Evolutionary conservation across 1,140 invertebrate species (phyloP).

Genomic region (Brachionus rotundiformis): DNA sequence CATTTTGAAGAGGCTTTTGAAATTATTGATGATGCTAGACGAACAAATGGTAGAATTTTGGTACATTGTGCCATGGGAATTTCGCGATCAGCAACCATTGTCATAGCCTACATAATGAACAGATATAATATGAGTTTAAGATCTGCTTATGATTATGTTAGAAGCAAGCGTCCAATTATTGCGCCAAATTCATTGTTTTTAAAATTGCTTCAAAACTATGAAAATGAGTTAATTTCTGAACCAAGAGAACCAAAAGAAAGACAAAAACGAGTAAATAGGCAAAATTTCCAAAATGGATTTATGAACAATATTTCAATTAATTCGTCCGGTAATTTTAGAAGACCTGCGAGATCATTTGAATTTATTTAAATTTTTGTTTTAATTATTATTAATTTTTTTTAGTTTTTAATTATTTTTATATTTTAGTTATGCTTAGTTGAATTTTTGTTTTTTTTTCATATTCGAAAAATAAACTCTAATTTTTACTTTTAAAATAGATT

Average conservation of each 20-base stretch:
- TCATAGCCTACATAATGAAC: conserved; percentile 60
- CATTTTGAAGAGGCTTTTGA: conserved; percentile 15
- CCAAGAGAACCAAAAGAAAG: background rate
- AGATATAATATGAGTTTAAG: conserved; percentile 36
- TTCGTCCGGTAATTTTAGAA: background rate
- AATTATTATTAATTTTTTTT: background rate
- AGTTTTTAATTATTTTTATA: no score
- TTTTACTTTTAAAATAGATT: no score
- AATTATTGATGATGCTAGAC: background rate
- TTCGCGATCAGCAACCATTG: conserved; percentile 58
- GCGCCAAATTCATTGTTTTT: conserved; percentile 4
- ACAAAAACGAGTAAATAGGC: background rate
- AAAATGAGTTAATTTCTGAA: background rate
- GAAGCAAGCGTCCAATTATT: background rate
- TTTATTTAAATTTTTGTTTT: background rate
- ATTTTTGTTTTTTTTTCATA: no score
- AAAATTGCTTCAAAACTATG: background rate
- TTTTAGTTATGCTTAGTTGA: no score
- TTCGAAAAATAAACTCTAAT: no score
- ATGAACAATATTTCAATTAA: conserved; percentile 13
- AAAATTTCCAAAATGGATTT: background rate
- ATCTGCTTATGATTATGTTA: conserved; percentile 45
- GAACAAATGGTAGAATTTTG: conserved; percentile 70
- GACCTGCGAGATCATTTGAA: background rate
- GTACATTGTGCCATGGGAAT: conserved; percentile 64